phyloP scores from a whole-genome alignment of 1,140 invertebrate species.

The fruit fly (Drosophila melanogaster) region DNA sequence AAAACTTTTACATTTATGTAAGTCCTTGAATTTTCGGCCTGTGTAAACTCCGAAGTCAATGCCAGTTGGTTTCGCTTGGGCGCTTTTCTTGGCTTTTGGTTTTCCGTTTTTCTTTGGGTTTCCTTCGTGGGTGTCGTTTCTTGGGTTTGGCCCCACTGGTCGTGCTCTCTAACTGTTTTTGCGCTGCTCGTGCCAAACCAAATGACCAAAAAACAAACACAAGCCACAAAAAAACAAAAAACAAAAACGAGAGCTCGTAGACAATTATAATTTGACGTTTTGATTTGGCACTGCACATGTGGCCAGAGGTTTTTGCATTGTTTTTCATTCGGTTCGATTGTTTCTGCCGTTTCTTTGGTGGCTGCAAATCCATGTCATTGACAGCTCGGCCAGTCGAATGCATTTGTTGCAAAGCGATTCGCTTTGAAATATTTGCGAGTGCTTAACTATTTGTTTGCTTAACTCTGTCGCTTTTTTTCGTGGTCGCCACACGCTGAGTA shows the following conservation, averaged over 20 bases:
- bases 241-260: constrained; percentile 54
- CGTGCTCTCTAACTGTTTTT: constrained; percentile 69
- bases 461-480: constrained; percentile 30
- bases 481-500: constrained; percentile 18
- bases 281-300: constrained; percentile 76
- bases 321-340: constrained; percentile 36
- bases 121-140: constrained; percentile 74
- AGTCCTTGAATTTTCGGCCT: too few species aligned
- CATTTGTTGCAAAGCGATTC: constrained; percentile 26
- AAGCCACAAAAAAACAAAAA: constrained; percentile 4
- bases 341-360: constrained; percentile 34
- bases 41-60: constrained; percentile 31
- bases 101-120: constrained; percentile 47
- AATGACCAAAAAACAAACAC: constrained; percentile 15
- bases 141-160: constrained; percentile 59
- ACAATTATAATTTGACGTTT: constrained; percentile 83
- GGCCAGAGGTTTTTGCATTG: constrained; percentile 43
- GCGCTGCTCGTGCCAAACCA: constrained; percentile 60
- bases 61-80: constrained; percentile 66
- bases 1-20: background rate
- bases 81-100: constrained; percentile 73
- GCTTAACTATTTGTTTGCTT: constrained; percentile 62
- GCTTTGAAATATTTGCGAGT: constrained; percentile 24
- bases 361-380: constrained; percentile 77
- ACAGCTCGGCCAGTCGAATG: constrained; percentile 55